These are phyloP conservation scores for Bilobella aurantiaca DNA, from an alignment of 1,140 invertebrate genomes.

Conservation along the genomic window DNA sequence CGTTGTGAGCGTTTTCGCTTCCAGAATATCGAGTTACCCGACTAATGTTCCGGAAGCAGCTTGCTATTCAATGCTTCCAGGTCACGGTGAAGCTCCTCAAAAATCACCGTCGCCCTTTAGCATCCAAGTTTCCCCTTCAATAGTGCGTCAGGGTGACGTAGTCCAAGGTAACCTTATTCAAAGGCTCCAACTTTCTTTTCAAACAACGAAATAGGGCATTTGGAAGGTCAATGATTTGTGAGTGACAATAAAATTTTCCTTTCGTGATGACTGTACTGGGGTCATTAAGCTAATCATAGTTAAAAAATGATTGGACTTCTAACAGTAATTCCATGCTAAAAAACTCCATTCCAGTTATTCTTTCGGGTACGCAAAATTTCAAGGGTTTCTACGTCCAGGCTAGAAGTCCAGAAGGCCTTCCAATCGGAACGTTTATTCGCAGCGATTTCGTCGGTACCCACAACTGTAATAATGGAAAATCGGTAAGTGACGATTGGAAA, in stretches of 20 bases:
- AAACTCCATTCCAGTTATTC: neutral
- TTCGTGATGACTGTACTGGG: too few species aligned
- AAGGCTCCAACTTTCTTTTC: neutral
- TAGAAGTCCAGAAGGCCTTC: neutral
- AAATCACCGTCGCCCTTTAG: neutral
- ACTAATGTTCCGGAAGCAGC: neutral
- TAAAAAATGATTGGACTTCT: too few species aligned
- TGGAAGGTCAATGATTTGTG: too few species aligned
- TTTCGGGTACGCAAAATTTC: neutral
- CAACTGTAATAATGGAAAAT: neutral
- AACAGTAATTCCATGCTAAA: too few species aligned
- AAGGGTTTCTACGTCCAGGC: neutral
- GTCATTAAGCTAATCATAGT: too few species aligned
- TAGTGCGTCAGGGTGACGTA: neutral
- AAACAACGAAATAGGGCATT: too few species aligned
- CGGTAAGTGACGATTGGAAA: neutral
- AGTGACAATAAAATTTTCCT: too few species aligned
- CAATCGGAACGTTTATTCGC: neutral
- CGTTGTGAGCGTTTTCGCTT: neutral
- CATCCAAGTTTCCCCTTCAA: neutral
- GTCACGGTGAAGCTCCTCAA: neutral
- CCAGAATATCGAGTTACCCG: neutral
- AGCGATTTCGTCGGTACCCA: neutral
- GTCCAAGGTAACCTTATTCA: slow-evolving; percentile 2
- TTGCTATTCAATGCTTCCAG: neutral